Conservation (phyloP, 2,797 vertebrate genomes). For the Pipistrellus pygmaeus region DNA sequence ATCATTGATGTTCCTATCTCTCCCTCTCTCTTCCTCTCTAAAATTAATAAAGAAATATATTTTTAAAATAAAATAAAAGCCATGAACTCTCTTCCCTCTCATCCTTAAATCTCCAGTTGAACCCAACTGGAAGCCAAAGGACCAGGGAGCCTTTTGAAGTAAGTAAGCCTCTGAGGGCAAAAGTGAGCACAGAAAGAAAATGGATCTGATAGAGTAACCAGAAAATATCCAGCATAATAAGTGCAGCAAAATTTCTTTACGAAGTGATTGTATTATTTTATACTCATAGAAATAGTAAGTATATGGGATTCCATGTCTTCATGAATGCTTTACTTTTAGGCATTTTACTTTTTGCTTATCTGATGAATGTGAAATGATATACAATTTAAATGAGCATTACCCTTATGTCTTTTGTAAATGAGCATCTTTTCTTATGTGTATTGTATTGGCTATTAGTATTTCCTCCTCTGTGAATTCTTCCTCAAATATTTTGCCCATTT, state of each 20-base stretch:
- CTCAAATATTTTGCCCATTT: neutral
- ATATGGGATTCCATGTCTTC: neutral
- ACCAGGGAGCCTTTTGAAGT: neutral
- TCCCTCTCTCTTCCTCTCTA: too few relatives aligned
- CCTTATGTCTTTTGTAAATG: neutral
- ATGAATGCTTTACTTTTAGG: neutral
- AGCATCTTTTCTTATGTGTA: neutral
- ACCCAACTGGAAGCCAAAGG: neutral
- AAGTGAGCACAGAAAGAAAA: neutral
- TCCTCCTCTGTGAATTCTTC: neutral
- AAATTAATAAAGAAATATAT: too few relatives aligned
- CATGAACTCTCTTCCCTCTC: neutral
- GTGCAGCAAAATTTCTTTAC: neutral
- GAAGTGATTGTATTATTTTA: neutral
- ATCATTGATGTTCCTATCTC: too few relatives aligned
- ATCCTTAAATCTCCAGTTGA: neutral
- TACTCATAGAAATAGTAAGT: neutral
- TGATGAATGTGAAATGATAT: neutral
- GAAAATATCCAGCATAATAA: neutral
- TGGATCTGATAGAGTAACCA: neutral
- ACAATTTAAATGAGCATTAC: neutral
- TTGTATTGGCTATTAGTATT: neutral
- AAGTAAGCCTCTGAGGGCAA: neutral
- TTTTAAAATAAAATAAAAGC: too few relatives aligned
- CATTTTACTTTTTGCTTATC: constrained; percentile 6